phyloP scores from a whole-genome alignment of 2,888 invertebrate genomes.

The Acanthosepion pharaonis region DNA sequence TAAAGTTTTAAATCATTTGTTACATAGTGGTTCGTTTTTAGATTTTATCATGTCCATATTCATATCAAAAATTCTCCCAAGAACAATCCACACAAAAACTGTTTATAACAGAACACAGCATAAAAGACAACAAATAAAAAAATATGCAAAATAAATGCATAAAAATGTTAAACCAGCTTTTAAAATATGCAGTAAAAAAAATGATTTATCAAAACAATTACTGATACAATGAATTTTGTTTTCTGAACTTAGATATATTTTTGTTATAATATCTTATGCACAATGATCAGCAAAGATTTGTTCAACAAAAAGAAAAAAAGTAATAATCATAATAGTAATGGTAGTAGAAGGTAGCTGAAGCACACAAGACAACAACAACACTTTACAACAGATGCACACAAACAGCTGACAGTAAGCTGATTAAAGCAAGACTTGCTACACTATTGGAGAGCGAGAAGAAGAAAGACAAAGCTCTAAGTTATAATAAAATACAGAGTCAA shows the following conservation, averaged over 20 bases:
- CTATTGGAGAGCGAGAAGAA: not conserved
- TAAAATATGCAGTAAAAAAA: not conserved
- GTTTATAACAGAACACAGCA: not conserved
- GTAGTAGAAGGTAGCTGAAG: not conserved
- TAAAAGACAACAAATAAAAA: not conserved
- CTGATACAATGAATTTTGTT: not conserved
- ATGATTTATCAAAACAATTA: not conserved
- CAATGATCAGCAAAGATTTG: not conserved
- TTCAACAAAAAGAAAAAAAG: not conserved
- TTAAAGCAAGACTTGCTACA: constrained; percentile 12
- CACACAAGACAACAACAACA: not conserved
- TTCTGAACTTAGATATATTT: not conserved
- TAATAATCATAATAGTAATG: not conserved
- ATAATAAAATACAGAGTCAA: not conserved
- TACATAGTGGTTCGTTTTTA: not conserved
- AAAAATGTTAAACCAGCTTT: not conserved
- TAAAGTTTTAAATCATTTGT: not conserved
- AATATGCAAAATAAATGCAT: not conserved
- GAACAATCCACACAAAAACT: not conserved
- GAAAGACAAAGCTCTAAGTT: not conserved
- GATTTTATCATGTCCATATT: not conserved
- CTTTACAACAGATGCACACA: constrained; percentile 20
- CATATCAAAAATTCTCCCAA: not conserved
- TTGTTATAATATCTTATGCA: not conserved
- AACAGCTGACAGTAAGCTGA: not conserved